Base-by-base conservation (phyloP, 2,797 vertebrate species). In the Australoheros facetus region DNA sequence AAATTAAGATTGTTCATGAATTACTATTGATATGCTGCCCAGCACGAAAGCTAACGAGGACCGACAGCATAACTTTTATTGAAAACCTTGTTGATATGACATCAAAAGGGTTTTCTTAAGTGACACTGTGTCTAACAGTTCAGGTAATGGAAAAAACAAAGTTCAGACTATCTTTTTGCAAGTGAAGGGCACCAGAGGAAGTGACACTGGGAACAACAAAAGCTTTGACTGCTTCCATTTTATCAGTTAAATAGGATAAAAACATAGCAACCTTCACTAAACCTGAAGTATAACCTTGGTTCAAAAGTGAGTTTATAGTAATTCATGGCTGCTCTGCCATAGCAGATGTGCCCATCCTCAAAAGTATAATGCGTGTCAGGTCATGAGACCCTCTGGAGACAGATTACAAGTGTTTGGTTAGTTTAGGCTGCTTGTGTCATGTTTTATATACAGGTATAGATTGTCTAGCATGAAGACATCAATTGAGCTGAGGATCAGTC, bases 301-400 rank as follows among this genome's bases (percentile, higher is more conserved):
- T 45, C 39, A 28, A 26, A 66, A 66, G 39, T 48, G 23, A 66
- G 17, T 28, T 11, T 4, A 45, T 28, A 28, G 5, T 48, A 16
- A 9, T 66, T 48, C 28, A 28, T 45, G 62, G 62, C 26, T 28
- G 23, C 16, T 48, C 5, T 4, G 39, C 21, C 39, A 4, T 28
- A 66, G 2, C 39, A 66, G 14, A 2, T 66, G 60, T 1, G 17
- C 39, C 14, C 23, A 11, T 66, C 2, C 37, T 64, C 1, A 66
- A 48, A 48, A 28, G 28, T 45, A 23, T 4, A 66, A 66, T 66
- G 39, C 39, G 17, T 66, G 39, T 17, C 39, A 64, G 26, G 2
- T 23, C 14, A 11, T 0, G 1, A 21, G 0, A 0, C 3, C 21
- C 13, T 45, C 21, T 28, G 21, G 14, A 17, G 8, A 64, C 23